Evolutionary conservation across 2,113 vertebrate genomes (phyloP).

Genomic region (Mesocricetus auratus): DNA sequence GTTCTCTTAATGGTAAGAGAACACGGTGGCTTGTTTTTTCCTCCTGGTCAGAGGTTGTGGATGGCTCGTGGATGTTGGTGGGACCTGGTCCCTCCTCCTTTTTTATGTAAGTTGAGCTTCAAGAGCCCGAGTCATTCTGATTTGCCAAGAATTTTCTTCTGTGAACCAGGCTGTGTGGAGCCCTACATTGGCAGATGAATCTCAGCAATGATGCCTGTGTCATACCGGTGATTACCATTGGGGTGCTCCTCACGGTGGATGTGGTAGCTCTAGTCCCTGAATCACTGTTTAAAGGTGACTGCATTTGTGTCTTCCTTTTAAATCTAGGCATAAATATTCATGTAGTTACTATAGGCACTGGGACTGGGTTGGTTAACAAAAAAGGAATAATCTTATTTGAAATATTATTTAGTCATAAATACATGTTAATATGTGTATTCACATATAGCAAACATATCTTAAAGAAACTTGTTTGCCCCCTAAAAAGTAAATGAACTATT

Average conservation of each 20-base stretch:
- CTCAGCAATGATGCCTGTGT: background rate
- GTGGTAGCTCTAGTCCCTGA: background rate
- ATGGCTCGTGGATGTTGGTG: slow-evolving; percentile 59
- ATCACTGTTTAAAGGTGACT: background rate
- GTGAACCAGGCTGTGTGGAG: background rate
- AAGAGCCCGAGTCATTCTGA: background rate
- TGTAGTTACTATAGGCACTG: background rate
- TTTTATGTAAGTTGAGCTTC: slow-evolving; percentile 38
- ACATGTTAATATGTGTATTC: background rate
- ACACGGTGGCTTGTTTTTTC: slow-evolving; percentile 22
- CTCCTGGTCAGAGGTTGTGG: slow-evolving; percentile 67
- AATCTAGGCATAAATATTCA: background rate
- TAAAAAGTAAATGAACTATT: slow-evolving; percentile 1
- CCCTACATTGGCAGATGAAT: background rate
- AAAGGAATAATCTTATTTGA: background rate
- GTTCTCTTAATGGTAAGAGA: slow-evolving; percentile 68
- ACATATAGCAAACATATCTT: background rate
- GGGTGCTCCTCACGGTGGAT: background rate
- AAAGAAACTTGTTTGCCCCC: background rate
- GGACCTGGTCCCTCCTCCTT: slow-evolving; percentile 62
- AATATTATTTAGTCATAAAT: background rate
- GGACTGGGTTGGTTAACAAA: background rate
- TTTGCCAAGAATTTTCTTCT: slow-evolving; percentile 8
- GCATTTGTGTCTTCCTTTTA: background rate
- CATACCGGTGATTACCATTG: background rate